Evolutionary conservation across 2,113 vertebrate species (phyloP).

Genomic region (Bothrops jararaca): DNA sequence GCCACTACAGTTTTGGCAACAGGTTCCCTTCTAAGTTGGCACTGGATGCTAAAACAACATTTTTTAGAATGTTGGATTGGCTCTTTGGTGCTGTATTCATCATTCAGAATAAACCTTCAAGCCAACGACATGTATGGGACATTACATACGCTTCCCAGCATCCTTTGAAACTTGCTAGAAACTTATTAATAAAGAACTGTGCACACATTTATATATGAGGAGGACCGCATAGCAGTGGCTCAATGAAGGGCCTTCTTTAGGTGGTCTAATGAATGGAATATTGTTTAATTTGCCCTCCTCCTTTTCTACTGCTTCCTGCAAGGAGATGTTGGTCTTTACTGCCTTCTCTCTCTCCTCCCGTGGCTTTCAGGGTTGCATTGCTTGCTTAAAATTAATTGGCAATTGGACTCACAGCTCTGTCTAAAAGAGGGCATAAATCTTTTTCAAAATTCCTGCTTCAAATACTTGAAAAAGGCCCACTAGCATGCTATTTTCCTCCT

Average conservation of each 20-base stretch:
- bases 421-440: not conserved
- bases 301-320: not conserved
- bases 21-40: slow-evolving; percentile 3
- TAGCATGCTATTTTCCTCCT: not conserved
- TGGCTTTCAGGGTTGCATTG: not conserved
- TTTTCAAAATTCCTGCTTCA: too few relatives aligned
- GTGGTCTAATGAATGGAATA: not conserved
- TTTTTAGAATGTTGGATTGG: slow-evolving; percentile 29
- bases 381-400: not conserved
- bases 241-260: not conserved
- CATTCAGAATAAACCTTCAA: slow-evolving; percentile 33
- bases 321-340: not conserved
- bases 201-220: not conserved
- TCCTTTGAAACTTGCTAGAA: slow-evolving; percentile 20
- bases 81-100: not conserved
- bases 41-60: slow-evolving; percentile 32
- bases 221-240: not conserved
- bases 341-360: too few relatives aligned
- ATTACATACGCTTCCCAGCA: rapidly evolving
- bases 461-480: not conserved
- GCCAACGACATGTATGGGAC: not conserved
- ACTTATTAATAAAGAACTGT: slow-evolving; percentile 7
- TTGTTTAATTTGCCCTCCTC: not conserved
- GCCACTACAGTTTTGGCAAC: not conserved
- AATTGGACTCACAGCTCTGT: not conserved